Percentiles rank a stretch among this genome's conserved stretches.
These are phyloP conservation scores for Meloidogyne exigua DNA, from an alignment of 1,140 invertebrate genomes.

Conservation along the genomic window DNA sequence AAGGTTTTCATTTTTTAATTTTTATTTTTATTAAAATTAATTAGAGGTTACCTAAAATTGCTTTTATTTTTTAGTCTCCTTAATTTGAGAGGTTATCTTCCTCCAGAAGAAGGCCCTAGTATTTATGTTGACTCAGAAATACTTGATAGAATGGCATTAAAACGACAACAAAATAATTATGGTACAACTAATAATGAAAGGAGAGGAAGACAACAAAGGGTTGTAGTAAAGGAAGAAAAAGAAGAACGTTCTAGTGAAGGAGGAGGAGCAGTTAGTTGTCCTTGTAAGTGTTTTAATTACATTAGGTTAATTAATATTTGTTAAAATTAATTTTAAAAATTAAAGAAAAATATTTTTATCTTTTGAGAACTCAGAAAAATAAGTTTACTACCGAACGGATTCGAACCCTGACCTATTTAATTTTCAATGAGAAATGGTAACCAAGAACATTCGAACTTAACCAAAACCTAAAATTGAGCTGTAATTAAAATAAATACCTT, in stretches of 20 bases:
- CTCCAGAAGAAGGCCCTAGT: conserved; percentile 9
- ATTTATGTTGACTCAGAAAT: conserved; percentile 9
- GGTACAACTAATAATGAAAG: not conserved
- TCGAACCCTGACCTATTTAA: too few species aligned
- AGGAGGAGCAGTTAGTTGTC: not conserved
- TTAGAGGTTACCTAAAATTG: not conserved
- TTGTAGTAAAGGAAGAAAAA: not conserved
- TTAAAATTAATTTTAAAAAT: too few species aligned
- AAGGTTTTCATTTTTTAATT: conserved; percentile 28
- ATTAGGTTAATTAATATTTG: not conserved
- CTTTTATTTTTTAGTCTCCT: conserved; percentile 16
- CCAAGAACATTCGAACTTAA: too few species aligned
- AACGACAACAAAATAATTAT: not conserved
- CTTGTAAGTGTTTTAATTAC: not conserved
- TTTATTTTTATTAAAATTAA: not conserved
- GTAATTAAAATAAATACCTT: too few species aligned
- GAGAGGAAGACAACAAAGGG: not conserved
- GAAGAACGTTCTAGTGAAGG: not conserved
- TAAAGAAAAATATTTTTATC: too few species aligned
- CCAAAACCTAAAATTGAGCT: too few species aligned
- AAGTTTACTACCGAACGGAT: too few species aligned
- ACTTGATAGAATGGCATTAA: conserved; percentile 13
- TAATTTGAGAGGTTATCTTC: conserved; percentile 11
- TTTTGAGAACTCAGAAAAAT: too few species aligned
- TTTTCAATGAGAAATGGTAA: too few species aligned